These are phyloP conservation scores for Nephrocerus scutellatus DNA, from an alignment of 2,888 invertebrate genomes.

Conservation along the genomic window DNA sequence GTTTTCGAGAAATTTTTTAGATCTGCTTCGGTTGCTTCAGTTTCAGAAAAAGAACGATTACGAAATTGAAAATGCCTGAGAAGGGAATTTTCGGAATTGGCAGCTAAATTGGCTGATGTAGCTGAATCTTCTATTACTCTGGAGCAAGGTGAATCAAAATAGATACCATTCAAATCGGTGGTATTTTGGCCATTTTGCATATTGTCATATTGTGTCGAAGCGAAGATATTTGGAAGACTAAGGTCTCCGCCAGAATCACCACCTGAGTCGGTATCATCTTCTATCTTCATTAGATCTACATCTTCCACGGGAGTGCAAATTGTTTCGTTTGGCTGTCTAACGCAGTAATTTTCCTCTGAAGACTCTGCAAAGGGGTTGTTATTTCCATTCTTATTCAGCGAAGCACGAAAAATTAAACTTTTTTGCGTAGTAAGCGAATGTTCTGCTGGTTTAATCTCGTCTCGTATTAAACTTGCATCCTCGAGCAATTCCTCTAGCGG, in stretches of 20 bases:
- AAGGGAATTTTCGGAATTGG: too few species aligned
- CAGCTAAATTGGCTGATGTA: constrained; percentile 7
- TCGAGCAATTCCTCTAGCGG: constrained; percentile 24
- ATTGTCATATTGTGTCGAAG: too few species aligned
- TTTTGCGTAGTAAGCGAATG: constrained; percentile 6
- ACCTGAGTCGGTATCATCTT: too few species aligned
- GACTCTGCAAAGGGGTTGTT: constrained; percentile 20
- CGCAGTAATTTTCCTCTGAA: constrained; percentile 7
- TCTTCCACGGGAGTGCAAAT: too few species aligned
- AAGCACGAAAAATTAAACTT: constrained; percentile 9
- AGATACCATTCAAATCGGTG: too few species aligned
- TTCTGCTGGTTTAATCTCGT: too few species aligned
- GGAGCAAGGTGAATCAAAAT: constrained; percentile 4
- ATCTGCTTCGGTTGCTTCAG: constrained; percentile 31
- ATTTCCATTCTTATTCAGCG: constrained; percentile 19
- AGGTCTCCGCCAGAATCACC: too few species aligned
- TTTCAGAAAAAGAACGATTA: constrained; percentile 38
- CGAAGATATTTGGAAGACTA: too few species aligned
- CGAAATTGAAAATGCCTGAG: constrained; percentile 26
- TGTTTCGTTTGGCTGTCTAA: too few species aligned
- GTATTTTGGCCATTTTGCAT: too few species aligned
- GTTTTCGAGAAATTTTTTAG: constrained; percentile 31
- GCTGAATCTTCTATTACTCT: constrained; percentile 1
- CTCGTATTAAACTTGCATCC: too few species aligned
- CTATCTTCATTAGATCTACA: too few species aligned